phyloP scores from a whole-genome alignment of 1,140 invertebrate genomes.

The Tribolium castaneum region DNA sequence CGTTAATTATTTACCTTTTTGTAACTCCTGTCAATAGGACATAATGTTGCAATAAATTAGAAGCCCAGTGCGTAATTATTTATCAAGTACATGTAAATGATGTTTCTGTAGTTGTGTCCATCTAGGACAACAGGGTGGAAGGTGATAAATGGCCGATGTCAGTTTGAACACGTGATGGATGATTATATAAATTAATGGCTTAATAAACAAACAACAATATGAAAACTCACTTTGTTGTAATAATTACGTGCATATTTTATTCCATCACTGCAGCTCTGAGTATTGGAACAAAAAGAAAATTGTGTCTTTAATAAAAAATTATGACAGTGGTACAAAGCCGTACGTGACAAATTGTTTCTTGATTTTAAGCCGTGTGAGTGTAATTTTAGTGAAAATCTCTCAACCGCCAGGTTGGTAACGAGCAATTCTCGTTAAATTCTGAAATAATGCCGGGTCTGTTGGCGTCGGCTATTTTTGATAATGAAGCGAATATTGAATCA shows the following conservation, averaged over 20 bases:
- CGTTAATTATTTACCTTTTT: neutral
- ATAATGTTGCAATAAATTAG: neutral
- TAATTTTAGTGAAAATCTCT: slow-evolving; percentile 6
- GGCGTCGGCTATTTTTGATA: slow-evolving; percentile 26
- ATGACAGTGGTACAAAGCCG: neutral
- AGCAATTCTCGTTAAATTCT: neutral
- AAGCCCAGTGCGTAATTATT: neutral
- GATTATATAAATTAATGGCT: slow-evolving; percentile 7
- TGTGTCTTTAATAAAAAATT: no score
- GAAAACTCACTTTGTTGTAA: neutral
- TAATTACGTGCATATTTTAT: neutral
- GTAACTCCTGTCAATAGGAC: neutral
- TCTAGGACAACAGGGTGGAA: neutral
- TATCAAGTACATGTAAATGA: slow-evolving; percentile 3
- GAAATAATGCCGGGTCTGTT: neutral
- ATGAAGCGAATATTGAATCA: slow-evolving; percentile 33
- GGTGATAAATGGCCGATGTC: slow-evolving; percentile 10
- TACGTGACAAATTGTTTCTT: slow-evolving; percentile 17
- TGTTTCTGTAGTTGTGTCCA: slow-evolving; percentile 1
- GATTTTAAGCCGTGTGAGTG: neutral
- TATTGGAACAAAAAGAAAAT: no score
- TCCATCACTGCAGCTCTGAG: neutral
- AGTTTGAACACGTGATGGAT: slow-evolving; percentile 11
- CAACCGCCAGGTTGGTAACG: neutral
- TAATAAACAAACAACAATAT: neutral